These are phyloP conservation scores for Eupithecia vulgata DNA, from an alignment of 2,888 invertebrate species.

Conservation along the genomic window DNA sequence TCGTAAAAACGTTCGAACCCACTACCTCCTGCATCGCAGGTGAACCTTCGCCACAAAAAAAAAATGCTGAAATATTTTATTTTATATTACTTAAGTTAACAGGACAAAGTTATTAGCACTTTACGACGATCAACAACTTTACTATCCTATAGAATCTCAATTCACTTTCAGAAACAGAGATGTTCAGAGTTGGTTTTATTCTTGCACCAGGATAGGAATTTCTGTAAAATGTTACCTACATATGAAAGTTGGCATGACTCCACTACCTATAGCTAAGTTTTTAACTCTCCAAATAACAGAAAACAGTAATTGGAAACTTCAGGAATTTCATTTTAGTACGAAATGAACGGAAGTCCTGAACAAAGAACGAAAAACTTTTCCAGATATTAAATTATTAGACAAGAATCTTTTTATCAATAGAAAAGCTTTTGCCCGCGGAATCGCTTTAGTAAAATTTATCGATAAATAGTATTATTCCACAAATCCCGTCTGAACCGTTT, in stretches of 20 bases:
- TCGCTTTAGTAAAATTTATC: neutral
- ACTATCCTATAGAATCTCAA: too few species aligned
- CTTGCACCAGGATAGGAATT: too few species aligned
- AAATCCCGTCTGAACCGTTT: neutral
- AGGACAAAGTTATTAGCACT: too few species aligned
- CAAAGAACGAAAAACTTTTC: neutral
- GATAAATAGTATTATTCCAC: neutral
- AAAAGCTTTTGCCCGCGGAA: neutral
- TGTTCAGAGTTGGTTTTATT: too few species aligned
- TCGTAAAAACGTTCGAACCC: too few species aligned
- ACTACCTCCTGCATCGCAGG: too few species aligned
- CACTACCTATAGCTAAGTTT: neutral
- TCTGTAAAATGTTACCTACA: neutral
- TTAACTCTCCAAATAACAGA: conserved; percentile 5
- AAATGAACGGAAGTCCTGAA: conserved; percentile 10
- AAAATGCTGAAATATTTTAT: too few species aligned
- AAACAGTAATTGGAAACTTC: conserved; percentile 25
- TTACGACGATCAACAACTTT: too few species aligned
- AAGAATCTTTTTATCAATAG: neutral
- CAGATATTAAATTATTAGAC: conserved; percentile 1
- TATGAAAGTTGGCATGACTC: neutral
- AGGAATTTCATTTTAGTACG: conserved; percentile 29
- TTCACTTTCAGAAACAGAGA: too few species aligned
- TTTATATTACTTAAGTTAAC: too few species aligned
- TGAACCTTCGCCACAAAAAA: too few species aligned